Conservation (phyloP, 2,113 vertebrate species). For the Megalops atlanticus region DNA sequence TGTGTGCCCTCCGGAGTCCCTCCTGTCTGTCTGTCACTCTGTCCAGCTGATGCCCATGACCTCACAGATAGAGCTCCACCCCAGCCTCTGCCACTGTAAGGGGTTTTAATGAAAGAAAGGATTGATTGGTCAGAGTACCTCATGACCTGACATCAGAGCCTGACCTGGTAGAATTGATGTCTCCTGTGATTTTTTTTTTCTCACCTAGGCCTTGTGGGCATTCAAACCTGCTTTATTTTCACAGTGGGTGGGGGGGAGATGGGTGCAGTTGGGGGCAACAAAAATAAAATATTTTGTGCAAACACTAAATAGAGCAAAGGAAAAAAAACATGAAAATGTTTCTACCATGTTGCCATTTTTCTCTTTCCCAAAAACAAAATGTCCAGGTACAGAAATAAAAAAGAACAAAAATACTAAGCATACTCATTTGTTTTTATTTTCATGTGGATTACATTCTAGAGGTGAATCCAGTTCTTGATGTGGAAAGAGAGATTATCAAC, state of each 20-base stretch:
- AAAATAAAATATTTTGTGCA: neutral
- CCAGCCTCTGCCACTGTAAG: neutral
- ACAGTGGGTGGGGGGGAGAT: neutral
- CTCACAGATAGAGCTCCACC: neutral
- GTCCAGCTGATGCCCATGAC: neutral
- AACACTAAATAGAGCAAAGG: neutral
- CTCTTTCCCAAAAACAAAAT: slow-evolving; percentile 18
- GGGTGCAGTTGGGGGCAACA: neutral
- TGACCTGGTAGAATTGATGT: neutral
- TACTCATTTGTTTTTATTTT: slow-evolving; percentile 16
- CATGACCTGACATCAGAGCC: neutral
- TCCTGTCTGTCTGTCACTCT: neutral
- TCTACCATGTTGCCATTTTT: slow-evolving; percentile 14
- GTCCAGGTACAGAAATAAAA: slow-evolving; percentile 35
- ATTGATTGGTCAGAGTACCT: neutral
- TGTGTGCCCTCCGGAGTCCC: neutral
- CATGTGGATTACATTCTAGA: neutral
- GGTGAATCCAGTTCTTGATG: neutral
- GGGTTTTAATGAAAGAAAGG: neutral
- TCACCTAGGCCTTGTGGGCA: neutral
- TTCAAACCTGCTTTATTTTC: neutral
- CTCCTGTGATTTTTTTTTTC: too few relatives aligned
- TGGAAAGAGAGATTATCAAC: too few relatives aligned
- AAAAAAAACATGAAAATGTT: neutral
- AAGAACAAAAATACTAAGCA: slow-evolving; percentile 12